Evolutionary conservation across 2,888 invertebrate genomes (phyloP).

Genomic region (Corbicula japonica): DNA sequence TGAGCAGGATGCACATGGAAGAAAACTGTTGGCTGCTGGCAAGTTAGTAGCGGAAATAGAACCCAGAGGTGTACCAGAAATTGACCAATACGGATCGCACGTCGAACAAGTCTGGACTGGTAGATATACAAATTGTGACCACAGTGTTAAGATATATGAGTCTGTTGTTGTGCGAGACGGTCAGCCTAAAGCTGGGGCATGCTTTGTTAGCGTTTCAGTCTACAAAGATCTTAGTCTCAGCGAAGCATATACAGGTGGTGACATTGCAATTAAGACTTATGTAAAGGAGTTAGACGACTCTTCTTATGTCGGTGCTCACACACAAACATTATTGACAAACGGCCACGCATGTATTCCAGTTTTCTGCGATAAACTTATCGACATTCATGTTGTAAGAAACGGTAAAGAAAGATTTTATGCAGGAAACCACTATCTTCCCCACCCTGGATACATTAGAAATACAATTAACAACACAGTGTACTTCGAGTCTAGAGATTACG

Average conservation of each 20-base stretch:
- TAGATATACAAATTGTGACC: constrained; percentile 51
- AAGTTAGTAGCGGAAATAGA: background rate
- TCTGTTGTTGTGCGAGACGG: background rate
- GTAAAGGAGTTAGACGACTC: constrained; percentile 29
- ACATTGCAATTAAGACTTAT: constrained; percentile 18
- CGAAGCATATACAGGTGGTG: background rate
- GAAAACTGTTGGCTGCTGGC: no score
- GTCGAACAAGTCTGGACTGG: constrained; percentile 10
- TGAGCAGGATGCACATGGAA: background rate
- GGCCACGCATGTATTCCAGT: constrained; percentile 48
- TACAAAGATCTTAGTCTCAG: constrained; percentile 31
- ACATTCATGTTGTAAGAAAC: constrained; percentile 23
- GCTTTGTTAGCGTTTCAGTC: constrained; percentile 48
- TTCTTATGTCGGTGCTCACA: constrained; percentile 32
- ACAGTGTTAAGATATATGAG: constrained; percentile 46
- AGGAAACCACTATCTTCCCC: constrained; percentile 24
- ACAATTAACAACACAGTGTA: constrained; percentile 7
- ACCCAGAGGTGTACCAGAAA: constrained; percentile 5
- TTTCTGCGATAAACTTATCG: constrained; percentile 44
- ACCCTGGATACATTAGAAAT: background rate
- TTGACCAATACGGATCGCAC: constrained; percentile 8
- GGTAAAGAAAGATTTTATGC: constrained; percentile 11
- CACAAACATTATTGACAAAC: background rate
- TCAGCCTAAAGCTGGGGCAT: constrained; percentile 27
- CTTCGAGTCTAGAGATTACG: no score